A percentile compares a stretch with the other conserved stretches of the same genome.
phyloP scores from a whole-genome alignment of 2,888 invertebrate species.

The Protula sp. region DNA sequence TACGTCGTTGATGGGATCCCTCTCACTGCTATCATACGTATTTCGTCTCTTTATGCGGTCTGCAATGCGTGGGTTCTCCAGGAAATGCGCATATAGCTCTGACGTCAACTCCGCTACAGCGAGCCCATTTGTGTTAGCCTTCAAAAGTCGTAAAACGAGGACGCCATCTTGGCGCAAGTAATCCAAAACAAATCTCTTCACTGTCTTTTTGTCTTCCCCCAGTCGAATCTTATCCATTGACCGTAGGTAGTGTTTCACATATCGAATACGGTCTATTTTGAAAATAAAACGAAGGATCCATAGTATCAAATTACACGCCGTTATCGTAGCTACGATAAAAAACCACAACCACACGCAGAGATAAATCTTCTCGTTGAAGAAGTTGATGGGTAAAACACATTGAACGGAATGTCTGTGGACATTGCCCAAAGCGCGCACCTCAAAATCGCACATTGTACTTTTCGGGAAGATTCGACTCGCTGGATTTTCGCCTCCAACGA shows the following conservation, averaged over 20 bases:
- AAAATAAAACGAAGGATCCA: not conserved
- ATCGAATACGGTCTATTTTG: conserved; percentile 3
- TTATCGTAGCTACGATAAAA: not conserved
- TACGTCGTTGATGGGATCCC: too few species aligned
- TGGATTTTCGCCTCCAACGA: conserved; percentile 4
- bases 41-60: too few species aligned
- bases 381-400: conserved; percentile 24
- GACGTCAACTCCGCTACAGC: conserved; percentile 8
- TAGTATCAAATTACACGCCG: not conserved
- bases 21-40: too few species aligned
- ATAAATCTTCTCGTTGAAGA: conserved; percentile 26
- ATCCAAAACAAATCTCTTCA: conserved; percentile 3
- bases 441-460: conserved; percentile 22
- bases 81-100: conserved; percentile 10
- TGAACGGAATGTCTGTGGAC: conserved; percentile 22
- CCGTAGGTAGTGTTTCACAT: conserved; percentile 4
- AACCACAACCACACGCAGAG: conserved; percentile 7
- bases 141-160: conserved; percentile 6
- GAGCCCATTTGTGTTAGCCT: conserved; percentile 7
- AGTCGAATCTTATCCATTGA: conserved; percentile 9
- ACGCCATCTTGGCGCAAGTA: conserved; percentile 12
- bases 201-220: conserved; percentile 3
- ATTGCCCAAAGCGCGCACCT: conserved; percentile 24
- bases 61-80: conserved; percentile 3
- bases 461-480: conserved; percentile 12